phyloP scores from a whole-genome alignment of 2,888 invertebrate species.

The Synergus japonicus region DNA sequence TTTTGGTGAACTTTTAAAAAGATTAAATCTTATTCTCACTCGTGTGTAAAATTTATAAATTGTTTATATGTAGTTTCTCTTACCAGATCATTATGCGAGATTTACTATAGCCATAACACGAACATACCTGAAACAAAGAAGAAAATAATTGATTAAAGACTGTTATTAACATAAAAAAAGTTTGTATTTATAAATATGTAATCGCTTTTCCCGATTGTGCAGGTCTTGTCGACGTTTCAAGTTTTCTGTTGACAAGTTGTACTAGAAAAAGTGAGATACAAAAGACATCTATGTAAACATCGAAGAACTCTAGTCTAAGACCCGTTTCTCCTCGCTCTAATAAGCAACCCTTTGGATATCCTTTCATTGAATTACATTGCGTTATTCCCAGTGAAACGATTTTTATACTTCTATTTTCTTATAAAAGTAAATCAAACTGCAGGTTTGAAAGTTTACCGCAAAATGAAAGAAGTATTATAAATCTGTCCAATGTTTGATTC shows the following conservation, averaged over 20 bases:
- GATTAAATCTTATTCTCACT: background rate
- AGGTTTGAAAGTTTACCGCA: background rate
- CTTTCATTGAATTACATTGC: slow-evolving; percentile 30
- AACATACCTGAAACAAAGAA: slow-evolving; percentile 34
- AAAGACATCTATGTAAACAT: slow-evolving; percentile 12
- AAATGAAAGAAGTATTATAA: background rate
- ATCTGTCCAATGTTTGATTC: background rate
- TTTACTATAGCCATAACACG: slow-evolving; percentile 26
- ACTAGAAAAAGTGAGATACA: slow-evolving; percentile 4
- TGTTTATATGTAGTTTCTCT: background rate
- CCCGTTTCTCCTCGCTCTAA: slow-evolving; percentile 20
- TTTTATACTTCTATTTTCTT: background rate
- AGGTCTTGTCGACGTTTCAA: slow-evolving; percentile 8
- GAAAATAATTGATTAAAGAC: background rate
- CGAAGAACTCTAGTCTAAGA: slow-evolving; percentile 3
- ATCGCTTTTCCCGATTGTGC: slow-evolving; percentile 11
- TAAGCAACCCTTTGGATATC: slow-evolving; percentile 26
- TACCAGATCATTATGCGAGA: slow-evolving; percentile 32
- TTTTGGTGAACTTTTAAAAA: background rate
- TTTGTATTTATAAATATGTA: slow-evolving; percentile 18
- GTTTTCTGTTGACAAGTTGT: slow-evolving; percentile 9
- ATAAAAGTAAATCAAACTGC: background rate
- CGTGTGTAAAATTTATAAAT: background rate
- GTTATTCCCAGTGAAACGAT: slow-evolving; percentile 13
- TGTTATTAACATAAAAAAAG: background rate